A percentile compares a stretch with the other conserved stretches of the same genome.
Conservation (phyloP, 2,888 invertebrate species). For the Halocaridina rubra region DNA sequence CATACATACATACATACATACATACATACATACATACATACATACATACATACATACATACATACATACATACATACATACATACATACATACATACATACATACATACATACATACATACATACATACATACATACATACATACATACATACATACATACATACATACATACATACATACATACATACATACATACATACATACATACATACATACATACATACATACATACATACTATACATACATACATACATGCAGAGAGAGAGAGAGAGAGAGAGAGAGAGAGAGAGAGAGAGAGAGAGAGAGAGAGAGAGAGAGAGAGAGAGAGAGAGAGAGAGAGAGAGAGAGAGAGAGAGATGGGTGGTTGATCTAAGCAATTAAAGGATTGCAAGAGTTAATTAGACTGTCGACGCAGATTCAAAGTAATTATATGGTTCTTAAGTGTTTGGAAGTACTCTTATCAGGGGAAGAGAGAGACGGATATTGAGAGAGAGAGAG, state of each 20-base stretch:
- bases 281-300: not conserved
- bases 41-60: not conserved
- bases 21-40: not conserved
- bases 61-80: not conserved
- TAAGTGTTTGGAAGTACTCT: no score
- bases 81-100: not conserved
- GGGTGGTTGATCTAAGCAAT: no score
- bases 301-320: not conserved
- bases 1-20: not conserved
- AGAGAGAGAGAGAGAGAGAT: no score
- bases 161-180: not conserved
- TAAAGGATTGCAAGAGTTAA: no score
- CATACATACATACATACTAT: not conserved
- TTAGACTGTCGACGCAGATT: no score
- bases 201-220: not conserved
- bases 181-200: not conserved
- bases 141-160: not conserved
- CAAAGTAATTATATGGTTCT: no score
- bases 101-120: not conserved
- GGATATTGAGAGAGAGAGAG: no score
- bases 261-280: not conserved
- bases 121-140: not conserved
- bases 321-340: no score
- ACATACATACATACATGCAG: not conserved
- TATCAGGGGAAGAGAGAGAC: no score